A percentile compares a stretch with the other conserved stretches of the same genome.
These are phyloP conservation scores for Rhagoletis zephyria DNA, from an alignment of 1,140 invertebrate species.

Conservation along the genomic window DNA sequence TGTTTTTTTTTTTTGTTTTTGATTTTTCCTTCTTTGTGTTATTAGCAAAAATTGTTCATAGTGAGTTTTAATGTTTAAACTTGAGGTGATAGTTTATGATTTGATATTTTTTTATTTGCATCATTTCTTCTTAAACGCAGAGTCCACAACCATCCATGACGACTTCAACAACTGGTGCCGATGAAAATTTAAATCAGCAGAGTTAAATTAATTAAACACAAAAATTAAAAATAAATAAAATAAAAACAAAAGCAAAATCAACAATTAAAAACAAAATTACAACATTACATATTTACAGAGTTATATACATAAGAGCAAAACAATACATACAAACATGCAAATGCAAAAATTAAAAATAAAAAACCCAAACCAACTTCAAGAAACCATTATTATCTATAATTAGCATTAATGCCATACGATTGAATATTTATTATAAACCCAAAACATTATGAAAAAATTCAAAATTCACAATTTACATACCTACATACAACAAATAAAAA, in stretches of 20 bases:
- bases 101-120: constrained; percentile 52
- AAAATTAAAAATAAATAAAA: constrained; percentile 30
- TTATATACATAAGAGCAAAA: background rate
- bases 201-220: constrained; percentile 64
- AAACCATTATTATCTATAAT: constrained; percentile 39
- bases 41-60: constrained; percentile 16
- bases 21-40: constrained; percentile 31
- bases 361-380: constrained; percentile 14
- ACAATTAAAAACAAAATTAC: constrained; percentile 5
- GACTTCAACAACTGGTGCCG: constrained; percentile 72
- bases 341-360: constrained; percentile 22
- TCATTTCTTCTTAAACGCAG: constrained; percentile 67
- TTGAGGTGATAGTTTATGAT: constrained; percentile 48
- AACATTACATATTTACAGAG: constrained; percentile 37
- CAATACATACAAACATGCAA: background rate
- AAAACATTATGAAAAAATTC: background rate
- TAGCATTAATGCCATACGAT: constrained; percentile 45
- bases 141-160: constrained; percentile 73
- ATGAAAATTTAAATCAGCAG: constrained; percentile 74
- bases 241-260: constrained; percentile 11
- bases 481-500: background rate
- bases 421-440: constrained; percentile 38
- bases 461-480: constrained; percentile 36
- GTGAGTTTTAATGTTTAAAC: constrained; percentile 52
- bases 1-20: constrained; percentile 24